Evolutionary conservation across 2,888 invertebrate genomes (phyloP).

Genomic region (Caprella mutica): DNA sequence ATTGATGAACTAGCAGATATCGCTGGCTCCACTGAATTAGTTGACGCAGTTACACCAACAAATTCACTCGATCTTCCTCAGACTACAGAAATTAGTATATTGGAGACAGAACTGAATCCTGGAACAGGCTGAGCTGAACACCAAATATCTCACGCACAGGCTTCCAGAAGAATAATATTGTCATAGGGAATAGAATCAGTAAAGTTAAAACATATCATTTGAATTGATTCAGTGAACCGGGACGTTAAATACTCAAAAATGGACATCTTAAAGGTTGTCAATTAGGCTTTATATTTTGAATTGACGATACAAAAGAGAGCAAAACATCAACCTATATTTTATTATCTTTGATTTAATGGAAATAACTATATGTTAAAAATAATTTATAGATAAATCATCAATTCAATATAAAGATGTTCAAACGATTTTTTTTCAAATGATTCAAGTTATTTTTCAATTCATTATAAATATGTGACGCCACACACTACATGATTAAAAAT

Average conservation of each 20-base stretch:
- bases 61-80: background rate
- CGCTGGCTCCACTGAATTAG: constrained; percentile 24
- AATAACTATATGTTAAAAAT: constrained; percentile 9
- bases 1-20: constrained; percentile 31
- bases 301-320: no score
- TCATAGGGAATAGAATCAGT: background rate
- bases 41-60: constrained; percentile 20
- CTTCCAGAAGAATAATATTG: background rate
- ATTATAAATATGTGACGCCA: background rate
- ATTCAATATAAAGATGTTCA: no score
- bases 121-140: background rate
- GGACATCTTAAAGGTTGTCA: no score
- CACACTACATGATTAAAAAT: background rate
- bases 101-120: constrained; percentile 8
- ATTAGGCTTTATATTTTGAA: no score
- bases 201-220: background rate
- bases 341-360: background rate
- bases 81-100: constrained; percentile 4
- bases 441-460: background rate
- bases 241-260: no score
- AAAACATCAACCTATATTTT: no score
- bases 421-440: no score
- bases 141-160: background rate
- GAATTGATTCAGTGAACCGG: background rate
- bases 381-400: constrained; percentile 11